A percentile compares a stretch with the other conserved stretches of the same genome.
Evolutionary conservation across 2,113 vertebrate genomes (phyloP).

Genomic region (Cathartes aura): DNA sequence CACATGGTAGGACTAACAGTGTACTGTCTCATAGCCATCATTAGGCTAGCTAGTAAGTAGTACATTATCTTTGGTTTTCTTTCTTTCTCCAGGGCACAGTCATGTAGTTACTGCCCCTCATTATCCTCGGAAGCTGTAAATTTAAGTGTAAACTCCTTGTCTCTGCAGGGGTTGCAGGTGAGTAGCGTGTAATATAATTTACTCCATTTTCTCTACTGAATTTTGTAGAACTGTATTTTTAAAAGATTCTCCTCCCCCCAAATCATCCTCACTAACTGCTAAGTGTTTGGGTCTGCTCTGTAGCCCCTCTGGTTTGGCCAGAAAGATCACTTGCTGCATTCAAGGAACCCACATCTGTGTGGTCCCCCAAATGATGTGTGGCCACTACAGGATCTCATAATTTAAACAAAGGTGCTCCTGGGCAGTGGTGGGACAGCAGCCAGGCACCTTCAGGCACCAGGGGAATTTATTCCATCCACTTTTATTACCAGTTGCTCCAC

Average conservation of each 20-base stretch:
- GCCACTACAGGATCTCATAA: not conserved
- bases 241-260: not conserved
- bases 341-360: not conserved
- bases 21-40: constrained; percentile 5
- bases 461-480: not conserved
- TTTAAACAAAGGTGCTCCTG: not conserved
- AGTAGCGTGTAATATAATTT: not conserved
- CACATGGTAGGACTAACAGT: not conserved
- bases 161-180: constrained; percentile 47
- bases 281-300: not conserved
- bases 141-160: constrained; percentile 44
- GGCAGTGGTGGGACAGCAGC: constrained; percentile 29
- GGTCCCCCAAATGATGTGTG: not conserved
- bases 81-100: constrained; percentile 51
- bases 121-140: constrained; percentile 30
- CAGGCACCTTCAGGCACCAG: constrained; percentile 26
- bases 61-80: constrained; percentile 39
- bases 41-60: constrained; percentile 22
- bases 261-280: not conserved
- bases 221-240: not conserved
- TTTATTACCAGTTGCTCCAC: not conserved
- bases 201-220: not conserved
- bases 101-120: not conserved
- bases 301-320: not conserved
- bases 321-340: not conserved